A percentile compares a stretch with the other conserved stretches of the same genome.
These are phyloP conservation scores for Oryzias woworae DNA, from an alignment of 2,113 vertebrate genomes.

Conservation along the genomic window DNA sequence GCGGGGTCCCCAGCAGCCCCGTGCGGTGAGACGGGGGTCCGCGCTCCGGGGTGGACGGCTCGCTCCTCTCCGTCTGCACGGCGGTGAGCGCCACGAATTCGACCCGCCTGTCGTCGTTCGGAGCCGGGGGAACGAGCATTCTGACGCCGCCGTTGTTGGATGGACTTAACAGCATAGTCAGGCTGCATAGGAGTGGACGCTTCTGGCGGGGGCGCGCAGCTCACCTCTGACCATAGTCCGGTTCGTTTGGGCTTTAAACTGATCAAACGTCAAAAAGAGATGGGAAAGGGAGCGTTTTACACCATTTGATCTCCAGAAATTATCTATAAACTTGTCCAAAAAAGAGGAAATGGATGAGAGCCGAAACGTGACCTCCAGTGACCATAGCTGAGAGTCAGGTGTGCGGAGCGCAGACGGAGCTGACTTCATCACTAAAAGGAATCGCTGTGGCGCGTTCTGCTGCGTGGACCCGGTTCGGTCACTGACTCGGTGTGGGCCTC, in stretches of 20 bases:
- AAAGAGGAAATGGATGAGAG: constrained; percentile 29
- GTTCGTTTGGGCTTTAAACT: constrained; percentile 14
- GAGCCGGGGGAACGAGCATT: constrained; percentile 73
- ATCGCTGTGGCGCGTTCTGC: too few relatives aligned
- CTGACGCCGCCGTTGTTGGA: constrained; percentile 83
- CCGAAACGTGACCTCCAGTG: constrained; percentile 39
- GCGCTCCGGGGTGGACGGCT: constrained; percentile 80
- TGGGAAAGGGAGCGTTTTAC: too few relatives aligned
- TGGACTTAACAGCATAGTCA: constrained; percentile 74
- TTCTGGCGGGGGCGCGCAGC: constrained; percentile 16
- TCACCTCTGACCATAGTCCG: constrained; percentile 52
- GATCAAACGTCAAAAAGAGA: background rate
- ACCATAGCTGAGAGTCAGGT: constrained; percentile 57
- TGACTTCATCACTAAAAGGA: background rate
- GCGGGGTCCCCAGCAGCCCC: constrained; percentile 85
- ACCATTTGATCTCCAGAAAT: constrained; percentile 27
- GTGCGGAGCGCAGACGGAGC: constrained; percentile 7
- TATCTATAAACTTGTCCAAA: constrained; percentile 58
- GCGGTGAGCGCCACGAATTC: constrained; percentile 89
- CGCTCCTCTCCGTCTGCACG: constrained; percentile 84
- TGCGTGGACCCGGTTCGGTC: too few relatives aligned
- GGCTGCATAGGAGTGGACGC: background rate
- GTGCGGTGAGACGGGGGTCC: constrained; percentile 81
- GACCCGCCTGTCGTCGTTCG: constrained; percentile 78
- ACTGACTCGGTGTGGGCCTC: constrained; percentile 4